A percentile compares a stretch with the other conserved stretches of the same genome.
Conservation (phyloP, 2,113 vertebrate genomes). For the Spheniscus mendiculus region DNA sequence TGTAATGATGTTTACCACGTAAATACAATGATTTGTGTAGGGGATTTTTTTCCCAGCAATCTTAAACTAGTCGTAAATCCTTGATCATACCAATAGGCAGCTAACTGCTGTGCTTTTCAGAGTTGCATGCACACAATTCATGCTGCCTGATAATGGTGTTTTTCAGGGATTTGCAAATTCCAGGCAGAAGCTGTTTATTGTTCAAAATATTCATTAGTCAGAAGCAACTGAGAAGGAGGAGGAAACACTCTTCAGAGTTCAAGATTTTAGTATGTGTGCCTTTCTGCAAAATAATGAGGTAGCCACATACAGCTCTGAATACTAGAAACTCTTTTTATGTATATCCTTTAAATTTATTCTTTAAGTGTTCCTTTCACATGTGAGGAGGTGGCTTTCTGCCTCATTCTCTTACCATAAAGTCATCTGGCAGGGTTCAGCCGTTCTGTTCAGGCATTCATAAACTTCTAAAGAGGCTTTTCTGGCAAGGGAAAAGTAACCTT, state of each 20-base stretch:
- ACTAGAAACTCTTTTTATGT: background rate
- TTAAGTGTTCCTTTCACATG: background rate
- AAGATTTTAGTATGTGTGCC: background rate
- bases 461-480: conserved; percentile 20
- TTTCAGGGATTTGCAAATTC: background rate
- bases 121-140: background rate
- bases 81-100: background rate
- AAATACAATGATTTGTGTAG: conserved; percentile 28
- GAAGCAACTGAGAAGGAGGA: background rate
- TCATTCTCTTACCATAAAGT: background rate
- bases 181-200: conserved; percentile 9
- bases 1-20: conserved; percentile 47
- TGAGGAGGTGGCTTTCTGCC: conserved; percentile 16
- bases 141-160: conserved; percentile 5
- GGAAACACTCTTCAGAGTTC: background rate
- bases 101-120: conserved; percentile 34
- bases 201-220: conserved; percentile 40
- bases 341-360: background rate
- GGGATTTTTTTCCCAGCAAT: conserved; percentile 2
- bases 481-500: conserved; percentile 25
- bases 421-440: background rate
- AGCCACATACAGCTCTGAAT: background rate
- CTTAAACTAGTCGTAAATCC: background rate
- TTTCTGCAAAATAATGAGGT: background rate
- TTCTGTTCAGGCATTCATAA: background rate